Conservation (phyloP, 2,113 vertebrate species). For the Odocoileus virginianus region DNA sequence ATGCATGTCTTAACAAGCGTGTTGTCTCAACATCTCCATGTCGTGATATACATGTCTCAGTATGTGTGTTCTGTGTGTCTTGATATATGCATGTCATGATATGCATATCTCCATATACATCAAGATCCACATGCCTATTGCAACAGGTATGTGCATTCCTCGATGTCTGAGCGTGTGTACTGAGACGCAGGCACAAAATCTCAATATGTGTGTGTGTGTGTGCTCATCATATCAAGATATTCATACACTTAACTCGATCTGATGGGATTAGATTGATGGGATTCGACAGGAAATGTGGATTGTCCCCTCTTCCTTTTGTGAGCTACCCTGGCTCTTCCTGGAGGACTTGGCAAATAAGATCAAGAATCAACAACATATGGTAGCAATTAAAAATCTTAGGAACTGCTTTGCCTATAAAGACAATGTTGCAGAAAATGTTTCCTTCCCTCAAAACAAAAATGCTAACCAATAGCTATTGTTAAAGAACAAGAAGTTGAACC, state of each 20-base stretch:
- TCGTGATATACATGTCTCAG: neutral
- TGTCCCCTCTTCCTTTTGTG: neutral
- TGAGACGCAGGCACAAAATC: neutral
- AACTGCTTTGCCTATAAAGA: neutral
- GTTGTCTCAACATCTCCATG: neutral
- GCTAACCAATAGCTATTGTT: neutral
- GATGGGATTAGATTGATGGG: neutral
- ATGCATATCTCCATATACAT: neutral
- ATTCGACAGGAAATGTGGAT: neutral
- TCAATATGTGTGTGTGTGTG: neutral
- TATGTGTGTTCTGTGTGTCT: neutral
- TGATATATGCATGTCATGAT: neutral
- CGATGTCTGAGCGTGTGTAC: neutral
- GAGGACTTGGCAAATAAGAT: neutral
- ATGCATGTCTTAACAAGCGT: neutral
- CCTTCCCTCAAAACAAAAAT: constrained; percentile 31
- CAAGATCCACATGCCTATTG: rapidly evolving
- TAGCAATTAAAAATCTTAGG: neutral
- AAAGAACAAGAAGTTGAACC: neutral
- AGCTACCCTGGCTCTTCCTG: neutral
- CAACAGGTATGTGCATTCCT: neutral
- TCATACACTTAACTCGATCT: neutral
- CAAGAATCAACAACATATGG: neutral
- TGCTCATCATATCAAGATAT: neutral
- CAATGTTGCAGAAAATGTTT: neutral